Evolutionary conservation across 2,888 invertebrate species (phyloP).

Genomic region (Boloria euphrosyne): DNA sequence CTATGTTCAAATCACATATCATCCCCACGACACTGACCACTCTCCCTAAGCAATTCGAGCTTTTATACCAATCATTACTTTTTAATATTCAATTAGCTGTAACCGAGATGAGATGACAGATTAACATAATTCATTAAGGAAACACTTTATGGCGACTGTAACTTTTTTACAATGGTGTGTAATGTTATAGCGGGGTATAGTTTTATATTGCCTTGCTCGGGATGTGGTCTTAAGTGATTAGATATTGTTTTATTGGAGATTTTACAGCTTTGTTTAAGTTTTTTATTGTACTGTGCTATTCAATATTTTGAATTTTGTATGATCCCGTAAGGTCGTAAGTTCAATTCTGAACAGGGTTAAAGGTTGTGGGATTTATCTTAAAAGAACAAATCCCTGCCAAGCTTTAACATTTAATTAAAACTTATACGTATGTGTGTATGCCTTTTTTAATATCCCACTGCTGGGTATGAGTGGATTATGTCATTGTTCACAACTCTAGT

Average conservation of each 20-base stretch:
- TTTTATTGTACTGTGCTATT: neutral
- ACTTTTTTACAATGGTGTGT: constrained; percentile 49
- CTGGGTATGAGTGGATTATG: no score
- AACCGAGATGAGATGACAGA: constrained; percentile 68
- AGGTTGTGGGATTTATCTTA: no score
- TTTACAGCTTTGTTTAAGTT: constrained; percentile 2
- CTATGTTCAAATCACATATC: constrained; percentile 5
- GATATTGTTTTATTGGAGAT: constrained; percentile 21
- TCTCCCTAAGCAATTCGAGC: constrained; percentile 49
- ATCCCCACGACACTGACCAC: constrained; percentile 46
- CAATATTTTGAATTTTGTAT: neutral
- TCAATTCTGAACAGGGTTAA: no score
- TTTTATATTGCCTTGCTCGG: constrained; percentile 21
- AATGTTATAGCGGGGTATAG: constrained; percentile 37
- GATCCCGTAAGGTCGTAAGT: no score
- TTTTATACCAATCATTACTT: constrained; percentile 71
- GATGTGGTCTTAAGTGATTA: constrained; percentile 33
- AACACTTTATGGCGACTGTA: constrained; percentile 64
- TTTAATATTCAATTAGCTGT: constrained; percentile 76
- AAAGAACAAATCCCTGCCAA: no score
- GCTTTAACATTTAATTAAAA: no score
- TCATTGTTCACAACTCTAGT: no score
- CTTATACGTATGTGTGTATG: no score
- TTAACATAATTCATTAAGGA: constrained; percentile 75
- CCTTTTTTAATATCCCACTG: no score